A percentile compares a stretch with the other conserved stretches of the same genome.
These are phyloP conservation scores for Odontamblyopus rebecca DNA, from an alignment of 2,797 vertebrate genomes.

Conservation along the genomic window DNA sequence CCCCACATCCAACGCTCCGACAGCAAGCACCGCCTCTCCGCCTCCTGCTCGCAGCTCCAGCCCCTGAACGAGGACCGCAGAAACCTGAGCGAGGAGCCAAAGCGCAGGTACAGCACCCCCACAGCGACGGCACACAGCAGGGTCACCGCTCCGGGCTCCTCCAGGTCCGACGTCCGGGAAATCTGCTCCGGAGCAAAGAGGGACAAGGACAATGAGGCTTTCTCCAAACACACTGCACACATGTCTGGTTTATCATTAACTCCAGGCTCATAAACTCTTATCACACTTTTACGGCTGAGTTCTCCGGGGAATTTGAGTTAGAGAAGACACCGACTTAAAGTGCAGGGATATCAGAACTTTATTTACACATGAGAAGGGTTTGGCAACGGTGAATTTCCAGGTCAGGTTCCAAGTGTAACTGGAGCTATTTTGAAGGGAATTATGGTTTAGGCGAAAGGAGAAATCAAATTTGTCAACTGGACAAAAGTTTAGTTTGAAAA, in stretches of 20 bases:
- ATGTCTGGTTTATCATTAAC: constrained; percentile 54
- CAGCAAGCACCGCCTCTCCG: constrained; percentile 64
- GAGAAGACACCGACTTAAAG: not conserved
- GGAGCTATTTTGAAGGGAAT: not conserved
- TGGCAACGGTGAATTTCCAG: too few species aligned
- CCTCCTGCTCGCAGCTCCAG: constrained; percentile 74
- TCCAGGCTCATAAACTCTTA: constrained; percentile 25
- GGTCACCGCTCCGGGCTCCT: too few species aligned
- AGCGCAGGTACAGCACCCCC: constrained; percentile 64
- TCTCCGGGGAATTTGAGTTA: not conserved
- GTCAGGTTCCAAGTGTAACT: not conserved
- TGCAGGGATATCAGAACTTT: not conserved
- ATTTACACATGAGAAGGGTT: too few species aligned
- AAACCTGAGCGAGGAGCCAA: constrained; percentile 44
- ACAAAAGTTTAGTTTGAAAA: too few species aligned
- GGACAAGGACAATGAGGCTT: not conserved
- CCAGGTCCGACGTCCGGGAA: too few species aligned
- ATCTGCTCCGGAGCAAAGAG: not conserved
- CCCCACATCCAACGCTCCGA: constrained; percentile 69
- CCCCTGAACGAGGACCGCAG: constrained; percentile 56
- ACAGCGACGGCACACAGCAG: too few species aligned
- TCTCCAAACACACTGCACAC: constrained; percentile 4
- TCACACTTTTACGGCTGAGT: constrained; percentile 6
- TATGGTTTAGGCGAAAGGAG: too few species aligned
- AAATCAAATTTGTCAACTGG: too few species aligned